phyloP scores from a whole-genome alignment of 2,888 invertebrate species.

The Mesochorus sp. region DNA sequence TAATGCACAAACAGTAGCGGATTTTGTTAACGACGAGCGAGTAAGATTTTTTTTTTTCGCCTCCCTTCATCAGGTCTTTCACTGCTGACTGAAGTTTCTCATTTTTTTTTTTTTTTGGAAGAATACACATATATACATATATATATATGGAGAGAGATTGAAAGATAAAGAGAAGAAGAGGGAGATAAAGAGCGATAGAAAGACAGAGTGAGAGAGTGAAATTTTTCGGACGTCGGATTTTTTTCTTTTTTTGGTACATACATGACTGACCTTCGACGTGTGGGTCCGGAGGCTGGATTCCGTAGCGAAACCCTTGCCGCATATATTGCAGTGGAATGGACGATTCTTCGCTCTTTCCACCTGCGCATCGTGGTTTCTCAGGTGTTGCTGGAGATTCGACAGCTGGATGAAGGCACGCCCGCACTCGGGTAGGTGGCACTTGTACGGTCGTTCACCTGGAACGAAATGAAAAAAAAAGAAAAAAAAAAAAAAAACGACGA shows the following conservation, averaged over 20 bases:
- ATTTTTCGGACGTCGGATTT: constrained; percentile 81
- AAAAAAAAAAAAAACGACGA: neutral
- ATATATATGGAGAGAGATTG: constrained; percentile 45
- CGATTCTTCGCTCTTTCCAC: constrained; percentile 97
- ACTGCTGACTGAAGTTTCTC: constrained; percentile 6
- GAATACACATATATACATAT: constrained; percentile 53
- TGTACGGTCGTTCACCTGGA: constrained; percentile 97
- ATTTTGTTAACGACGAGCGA: constrained; percentile 40
- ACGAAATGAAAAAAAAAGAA: constrained; percentile 66
- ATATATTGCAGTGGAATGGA: constrained; percentile 97
- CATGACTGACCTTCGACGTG: constrained; percentile 96
- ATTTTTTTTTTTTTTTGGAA: constrained; percentile 23
- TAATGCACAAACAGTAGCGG: constrained; percentile 13
- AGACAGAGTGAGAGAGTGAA: constrained; percentile 45
- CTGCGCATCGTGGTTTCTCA: constrained; percentile 97
- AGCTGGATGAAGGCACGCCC: constrained; percentile 98
- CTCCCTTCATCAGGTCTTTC: constrained; percentile 20
- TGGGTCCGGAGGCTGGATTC: constrained; percentile 97
- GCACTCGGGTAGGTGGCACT: constrained; percentile 97
- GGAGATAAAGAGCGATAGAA: constrained; percentile 49
- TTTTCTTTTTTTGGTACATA: constrained; percentile 82
- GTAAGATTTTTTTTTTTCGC: constrained; percentile 22
- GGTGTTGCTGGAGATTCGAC: constrained; percentile 97
- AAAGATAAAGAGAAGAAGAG: constrained; percentile 51
- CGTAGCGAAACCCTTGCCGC: constrained; percentile 98